phyloP scores from a whole-genome alignment of 2,888 invertebrate genomes.

The Apomyelois bistriatella region DNA sequence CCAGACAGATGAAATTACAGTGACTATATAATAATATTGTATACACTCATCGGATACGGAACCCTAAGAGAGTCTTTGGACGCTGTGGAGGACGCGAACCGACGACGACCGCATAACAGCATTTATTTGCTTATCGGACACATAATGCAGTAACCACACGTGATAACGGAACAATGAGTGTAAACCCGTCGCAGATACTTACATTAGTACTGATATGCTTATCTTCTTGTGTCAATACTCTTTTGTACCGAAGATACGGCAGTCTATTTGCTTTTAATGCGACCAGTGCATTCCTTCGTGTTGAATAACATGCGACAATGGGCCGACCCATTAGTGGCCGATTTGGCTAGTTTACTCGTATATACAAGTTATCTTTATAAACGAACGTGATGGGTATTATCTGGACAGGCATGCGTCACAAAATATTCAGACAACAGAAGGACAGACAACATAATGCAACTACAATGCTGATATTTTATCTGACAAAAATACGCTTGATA shows the following conservation, averaged over 20 bases:
- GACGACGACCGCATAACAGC: slow-evolving; percentile 38
- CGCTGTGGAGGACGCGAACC: slow-evolving; percentile 19
- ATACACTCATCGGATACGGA: too few relatives aligned
- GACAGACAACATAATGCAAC: too few relatives aligned
- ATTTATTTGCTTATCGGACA: slow-evolving; percentile 73
- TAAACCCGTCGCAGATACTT: slow-evolving; percentile 61
- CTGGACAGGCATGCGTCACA: slow-evolving; percentile 28
- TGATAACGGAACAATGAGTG: slow-evolving; percentile 76
- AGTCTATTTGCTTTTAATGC: slow-evolving; percentile 74
- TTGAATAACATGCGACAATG: slow-evolving; percentile 65
- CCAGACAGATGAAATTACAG: too few relatives aligned
- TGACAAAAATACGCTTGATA: too few relatives aligned
- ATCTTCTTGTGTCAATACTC: slow-evolving; percentile 75
- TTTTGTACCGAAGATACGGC: slow-evolving; percentile 74
- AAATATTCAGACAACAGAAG: neutral
- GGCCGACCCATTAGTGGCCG: slow-evolving; percentile 57
- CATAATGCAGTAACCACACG: slow-evolving; percentile 68
- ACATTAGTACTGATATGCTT: slow-evolving; percentile 73
- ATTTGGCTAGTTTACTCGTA: slow-evolving; percentile 45
- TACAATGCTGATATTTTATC: too few relatives aligned
- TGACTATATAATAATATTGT: too few relatives aligned
- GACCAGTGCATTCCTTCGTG: slow-evolving; percentile 62
- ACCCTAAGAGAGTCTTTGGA: slow-evolving; percentile 16
- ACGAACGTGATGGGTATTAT: slow-evolving; percentile 31
- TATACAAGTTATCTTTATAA: slow-evolving; percentile 42